phyloP scores from a whole-genome alignment of 2,888 invertebrate genomes.

The Heliconius ethilla region DNA sequence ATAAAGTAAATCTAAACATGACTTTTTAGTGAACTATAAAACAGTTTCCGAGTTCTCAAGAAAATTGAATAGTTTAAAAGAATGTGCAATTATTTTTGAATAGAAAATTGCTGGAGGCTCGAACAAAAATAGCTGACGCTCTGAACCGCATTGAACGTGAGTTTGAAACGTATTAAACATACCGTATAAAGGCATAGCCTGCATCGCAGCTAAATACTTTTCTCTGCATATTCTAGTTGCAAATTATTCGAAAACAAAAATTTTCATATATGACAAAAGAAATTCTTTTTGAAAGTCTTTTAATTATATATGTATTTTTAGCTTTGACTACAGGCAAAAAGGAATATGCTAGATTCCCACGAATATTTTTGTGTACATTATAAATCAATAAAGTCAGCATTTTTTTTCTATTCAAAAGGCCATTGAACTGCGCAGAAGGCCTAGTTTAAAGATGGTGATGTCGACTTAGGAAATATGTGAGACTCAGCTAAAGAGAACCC shows the following conservation, averaged over 20 bases:
- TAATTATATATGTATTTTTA: constrained; percentile 11
- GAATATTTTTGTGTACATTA: no score
- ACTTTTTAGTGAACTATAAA: background rate
- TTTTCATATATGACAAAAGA: constrained; percentile 16
- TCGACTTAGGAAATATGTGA: background rate
- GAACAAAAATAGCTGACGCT: constrained; percentile 27
- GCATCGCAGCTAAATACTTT: constrained; percentile 35
- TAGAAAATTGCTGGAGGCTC: constrained; percentile 20
- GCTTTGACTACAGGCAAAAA: background rate
- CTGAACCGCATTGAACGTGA: constrained; percentile 26
- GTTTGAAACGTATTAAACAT: constrained; percentile 41
- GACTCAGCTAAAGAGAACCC: background rate
- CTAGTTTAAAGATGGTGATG: background rate
- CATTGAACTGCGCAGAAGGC: background rate
- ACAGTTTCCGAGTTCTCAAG: background rate
- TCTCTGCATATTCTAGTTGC: constrained; percentile 30
- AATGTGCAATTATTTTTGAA: constrained; percentile 22
- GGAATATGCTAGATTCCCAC: no score
- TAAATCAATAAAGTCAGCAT: no score
- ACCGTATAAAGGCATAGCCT: constrained; percentile 37
- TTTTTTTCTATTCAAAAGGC: background rate
- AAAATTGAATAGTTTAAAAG: constrained; percentile 20
- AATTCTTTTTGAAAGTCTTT: constrained; percentile 9
- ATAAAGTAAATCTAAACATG: background rate
- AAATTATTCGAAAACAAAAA: constrained; percentile 23